Evolutionary conservation across 2,888 invertebrate genomes (phyloP), one percentile per base, ranked within the genome.

Genomic region (Aquatica leii): DNA sequence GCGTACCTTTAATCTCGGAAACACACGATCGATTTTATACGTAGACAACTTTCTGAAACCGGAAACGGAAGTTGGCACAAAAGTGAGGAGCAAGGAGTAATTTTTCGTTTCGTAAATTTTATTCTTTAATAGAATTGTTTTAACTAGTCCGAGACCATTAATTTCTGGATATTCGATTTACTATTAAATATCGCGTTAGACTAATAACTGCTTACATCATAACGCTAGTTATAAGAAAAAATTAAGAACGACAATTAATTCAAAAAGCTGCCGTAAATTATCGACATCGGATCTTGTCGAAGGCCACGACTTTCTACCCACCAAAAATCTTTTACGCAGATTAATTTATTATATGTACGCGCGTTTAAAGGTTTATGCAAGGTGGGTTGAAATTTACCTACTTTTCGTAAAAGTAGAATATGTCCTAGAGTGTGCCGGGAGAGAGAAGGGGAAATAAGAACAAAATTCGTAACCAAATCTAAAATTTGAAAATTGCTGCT

Each of bases 291-390:
- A 46, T 46, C 18, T 6, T 17, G 20, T 46, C 18, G 20, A 58
- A 58, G 57, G 57, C 48, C 57, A 58, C 21, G 50, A 58, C 57
- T 58, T 58, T 58, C 57, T 49, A 49, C 40, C 57, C 50, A 58
- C 57, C 57, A 51, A 58, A 58, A 58, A 20, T 58, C 56, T 56
- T 58, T 48, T 49, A 58, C 37, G 57, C 49, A 50, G 49, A 58
- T 49, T 37, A 50, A 50, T 21, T 40, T 50, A 43, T 41, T 24
- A 24, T n/a, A n/a, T n/a, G n/a, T n/a, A n/a, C n/a, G n/a, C n/a
- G n/a, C n/a, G 41, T 1, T 43, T 43, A 14, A 43, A 43, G 8
- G 41, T 17, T 17, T 43, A 43, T 9, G 17, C 40, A 17, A 3
- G 14, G 14, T 43, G 14, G 9, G 9, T 37, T 46, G 46, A 18